Evolutionary conservation across 1,140 invertebrate species (phyloP).

Genomic region (Polypedilum vanderplanki): DNA sequence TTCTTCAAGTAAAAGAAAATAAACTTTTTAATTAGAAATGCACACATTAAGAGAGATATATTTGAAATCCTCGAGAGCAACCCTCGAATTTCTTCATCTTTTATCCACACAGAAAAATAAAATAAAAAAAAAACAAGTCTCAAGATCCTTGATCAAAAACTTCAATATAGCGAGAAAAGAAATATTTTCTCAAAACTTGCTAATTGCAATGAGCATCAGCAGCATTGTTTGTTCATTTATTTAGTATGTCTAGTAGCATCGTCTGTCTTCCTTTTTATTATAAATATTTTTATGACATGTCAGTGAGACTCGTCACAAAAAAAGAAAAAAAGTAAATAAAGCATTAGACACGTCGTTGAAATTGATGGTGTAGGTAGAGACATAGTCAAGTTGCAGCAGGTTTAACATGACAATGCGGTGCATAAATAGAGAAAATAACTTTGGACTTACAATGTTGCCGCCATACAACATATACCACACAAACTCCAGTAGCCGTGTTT

Average conservation of each 20-base stretch:
- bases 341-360: slow-evolving; percentile 22
- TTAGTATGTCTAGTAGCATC: neutral
- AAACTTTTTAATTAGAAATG: slow-evolving; percentile 20
- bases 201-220: neutral
- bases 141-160: no score
- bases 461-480: neutral
- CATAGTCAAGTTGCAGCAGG: neutral
- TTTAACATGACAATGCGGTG: neutral
- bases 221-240: neutral
- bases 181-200: neutral
- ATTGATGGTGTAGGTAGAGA: slow-evolving; percentile 7
- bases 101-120: neutral
- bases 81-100: neutral
- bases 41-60: neutral
- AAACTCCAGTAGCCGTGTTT: slow-evolving; percentile 18
- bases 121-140: no score
- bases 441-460: neutral
- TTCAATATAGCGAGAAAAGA: no score
- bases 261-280: neutral
- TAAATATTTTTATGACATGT: slow-evolving; percentile 2
- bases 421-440: neutral
- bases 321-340: neutral
- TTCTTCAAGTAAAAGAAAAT: neutral
- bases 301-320: neutral
- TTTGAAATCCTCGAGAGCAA: neutral